phyloP scores from a whole-genome alignment of 2,113 vertebrate species.

The Chroicocephalus ridibundus region DNA sequence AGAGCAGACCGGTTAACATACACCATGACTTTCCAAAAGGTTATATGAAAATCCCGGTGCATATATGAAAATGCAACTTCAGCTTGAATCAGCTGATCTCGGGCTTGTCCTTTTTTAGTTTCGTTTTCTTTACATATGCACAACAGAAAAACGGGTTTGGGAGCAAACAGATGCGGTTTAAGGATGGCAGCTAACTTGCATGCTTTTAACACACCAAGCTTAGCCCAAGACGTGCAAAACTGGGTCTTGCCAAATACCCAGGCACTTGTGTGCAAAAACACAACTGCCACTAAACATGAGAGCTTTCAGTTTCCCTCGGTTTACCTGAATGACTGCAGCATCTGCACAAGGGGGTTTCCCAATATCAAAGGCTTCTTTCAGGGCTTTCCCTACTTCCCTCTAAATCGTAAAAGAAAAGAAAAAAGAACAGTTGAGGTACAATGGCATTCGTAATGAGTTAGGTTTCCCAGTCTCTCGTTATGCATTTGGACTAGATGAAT shows the following conservation, averaged over 20 bases:
- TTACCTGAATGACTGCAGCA: conserved; percentile 50
- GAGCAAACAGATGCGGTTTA: neutral
- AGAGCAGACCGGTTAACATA: neutral
- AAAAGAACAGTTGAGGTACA: neutral
- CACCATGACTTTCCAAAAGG: neutral
- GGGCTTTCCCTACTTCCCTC: conserved; percentile 15
- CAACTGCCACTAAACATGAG: rapidly evolving
- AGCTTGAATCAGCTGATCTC: neutral
- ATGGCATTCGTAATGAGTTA: neutral
- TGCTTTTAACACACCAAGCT: neutral
- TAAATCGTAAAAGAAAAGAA: neutral
- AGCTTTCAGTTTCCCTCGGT: neutral
- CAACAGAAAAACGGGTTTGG: neutral
- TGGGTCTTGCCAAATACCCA: neutral
- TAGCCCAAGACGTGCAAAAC: neutral
- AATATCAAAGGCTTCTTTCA: conserved; percentile 43
- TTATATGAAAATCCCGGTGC: neutral
- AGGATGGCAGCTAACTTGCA: neutral
- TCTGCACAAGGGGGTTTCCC: conserved; percentile 6
- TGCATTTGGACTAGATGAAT: neutral
- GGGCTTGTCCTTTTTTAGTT: neutral
- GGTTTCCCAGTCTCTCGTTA: neutral
- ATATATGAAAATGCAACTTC: neutral
- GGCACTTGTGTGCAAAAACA: neutral
- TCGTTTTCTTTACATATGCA: neutral